phyloP scores from a whole-genome alignment of 2,888 invertebrate species.

The Carterocephalus palaemon region DNA sequence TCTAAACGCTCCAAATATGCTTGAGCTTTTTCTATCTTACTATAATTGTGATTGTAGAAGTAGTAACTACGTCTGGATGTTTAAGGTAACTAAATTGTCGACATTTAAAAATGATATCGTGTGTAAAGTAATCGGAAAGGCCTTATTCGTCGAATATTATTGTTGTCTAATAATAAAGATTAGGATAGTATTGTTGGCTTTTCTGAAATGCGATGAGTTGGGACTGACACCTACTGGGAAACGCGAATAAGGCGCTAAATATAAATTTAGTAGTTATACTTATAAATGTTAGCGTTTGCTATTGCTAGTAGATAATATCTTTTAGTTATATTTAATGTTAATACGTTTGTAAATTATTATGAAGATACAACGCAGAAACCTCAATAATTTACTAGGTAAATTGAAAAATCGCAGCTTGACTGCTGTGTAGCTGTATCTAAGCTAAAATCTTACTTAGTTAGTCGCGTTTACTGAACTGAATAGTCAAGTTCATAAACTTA shows the following conservation, averaged over 20 bases:
- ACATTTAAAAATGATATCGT: background rate
- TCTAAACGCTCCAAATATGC: no score
- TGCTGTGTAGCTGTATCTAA: conserved; percentile 12
- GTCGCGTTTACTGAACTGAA: conserved; percentile 17
- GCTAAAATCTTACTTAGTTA: conserved; percentile 16
- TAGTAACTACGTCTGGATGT: no score
- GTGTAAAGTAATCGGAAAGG: conserved; percentile 34
- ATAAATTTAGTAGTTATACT: conserved; percentile 4
- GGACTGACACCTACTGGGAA: conserved; percentile 22
- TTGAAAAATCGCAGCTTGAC: conserved; percentile 13
- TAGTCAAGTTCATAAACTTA: conserved; percentile 16
- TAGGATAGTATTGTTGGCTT: conserved; percentile 45
- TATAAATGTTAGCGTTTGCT: conserved; percentile 1
- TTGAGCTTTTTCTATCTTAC: no score
- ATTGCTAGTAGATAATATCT: conserved; percentile 11
- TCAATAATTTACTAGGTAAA: conserved; percentile 22
- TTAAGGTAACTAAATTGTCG: background rate
- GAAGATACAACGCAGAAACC: conserved; percentile 24
- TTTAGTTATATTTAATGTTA: conserved; percentile 13
- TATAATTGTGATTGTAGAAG: no score
- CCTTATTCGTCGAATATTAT: conserved; percentile 58
- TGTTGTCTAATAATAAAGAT: conserved; percentile 56
- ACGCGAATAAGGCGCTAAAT: conserved; percentile 20
- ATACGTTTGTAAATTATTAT: conserved; percentile 21
- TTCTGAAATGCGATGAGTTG: conserved; percentile 27